Conservation (phyloP, 2,797 vertebrate species). For the Toxotes lorentzi region DNA sequence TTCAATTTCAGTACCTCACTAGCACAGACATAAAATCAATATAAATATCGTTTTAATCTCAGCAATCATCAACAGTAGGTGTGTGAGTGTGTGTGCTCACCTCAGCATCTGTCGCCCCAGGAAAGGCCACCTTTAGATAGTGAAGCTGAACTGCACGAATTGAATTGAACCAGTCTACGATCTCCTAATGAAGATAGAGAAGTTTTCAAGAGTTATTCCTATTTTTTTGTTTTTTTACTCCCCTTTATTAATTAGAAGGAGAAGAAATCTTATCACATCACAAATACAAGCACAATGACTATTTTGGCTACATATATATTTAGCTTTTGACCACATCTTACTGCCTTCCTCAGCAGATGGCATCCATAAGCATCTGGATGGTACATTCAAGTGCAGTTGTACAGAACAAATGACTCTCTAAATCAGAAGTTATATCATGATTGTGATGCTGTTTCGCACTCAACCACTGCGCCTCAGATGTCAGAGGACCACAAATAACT, state of each 20-base stretch:
- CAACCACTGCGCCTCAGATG: too few species aligned
- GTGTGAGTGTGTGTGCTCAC: conserved; percentile 74
- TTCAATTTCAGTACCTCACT: background rate
- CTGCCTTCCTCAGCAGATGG: too few species aligned
- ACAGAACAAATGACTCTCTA: background rate
- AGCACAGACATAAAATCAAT: background rate
- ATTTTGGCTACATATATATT: too few species aligned
- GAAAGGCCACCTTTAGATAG: conserved; percentile 93
- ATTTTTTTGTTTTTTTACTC: too few species aligned
- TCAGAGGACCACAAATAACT: conserved; percentile 7
- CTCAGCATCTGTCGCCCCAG: conserved; percentile 89
- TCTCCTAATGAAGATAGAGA: conserved; percentile 80
- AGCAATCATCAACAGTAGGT: background rate
- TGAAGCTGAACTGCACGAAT: conserved; percentile 92
- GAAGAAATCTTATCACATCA: background rate
- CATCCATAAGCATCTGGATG: too few species aligned
- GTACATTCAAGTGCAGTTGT: too few species aligned
- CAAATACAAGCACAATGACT: too few species aligned
- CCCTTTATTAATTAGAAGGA: background rate
- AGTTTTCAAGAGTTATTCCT: background rate
- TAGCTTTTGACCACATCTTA: background rate
- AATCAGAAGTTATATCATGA: conserved; percentile 13
- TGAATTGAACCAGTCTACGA: conserved; percentile 93
- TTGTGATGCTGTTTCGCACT: background rate
- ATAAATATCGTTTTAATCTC: background rate